These are phyloP conservation scores for Zeus faber DNA, from an alignment of 2,113 vertebrate species.

Conservation along the genomic window DNA sequence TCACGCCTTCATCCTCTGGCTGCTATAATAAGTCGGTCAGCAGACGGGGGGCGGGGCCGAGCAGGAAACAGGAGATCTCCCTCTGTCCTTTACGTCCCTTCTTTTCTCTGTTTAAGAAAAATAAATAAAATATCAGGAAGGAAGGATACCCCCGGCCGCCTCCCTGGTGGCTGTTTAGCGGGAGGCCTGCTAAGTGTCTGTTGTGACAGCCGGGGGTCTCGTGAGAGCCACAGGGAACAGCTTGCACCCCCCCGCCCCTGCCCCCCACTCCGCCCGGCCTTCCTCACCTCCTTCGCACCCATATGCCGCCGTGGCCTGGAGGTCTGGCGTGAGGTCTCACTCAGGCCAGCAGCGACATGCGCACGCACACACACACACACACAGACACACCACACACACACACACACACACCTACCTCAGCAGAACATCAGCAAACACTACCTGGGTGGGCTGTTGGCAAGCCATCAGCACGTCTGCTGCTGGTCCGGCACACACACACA, in stretches of 20 bases:
- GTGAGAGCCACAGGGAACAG: conserved; percentile 54
- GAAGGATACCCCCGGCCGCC: conserved; percentile 51
- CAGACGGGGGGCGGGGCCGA: conserved; percentile 32
- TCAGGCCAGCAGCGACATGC: conserved; percentile 42
- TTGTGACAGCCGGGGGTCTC: conserved; percentile 73
- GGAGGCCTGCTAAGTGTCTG: conserved; percentile 70
- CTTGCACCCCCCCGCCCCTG: conserved; percentile 23
- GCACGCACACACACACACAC: neutral
- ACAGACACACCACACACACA: neutral
- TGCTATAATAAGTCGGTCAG: conserved; percentile 65
- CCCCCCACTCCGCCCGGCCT: conserved; percentile 23
- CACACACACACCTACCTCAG: neutral
- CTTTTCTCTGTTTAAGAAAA: conserved; percentile 20
- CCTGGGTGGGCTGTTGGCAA: no score
- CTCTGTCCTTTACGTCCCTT: conserved; percentile 14
- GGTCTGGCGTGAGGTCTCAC: conserved; percentile 65
- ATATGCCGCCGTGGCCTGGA: conserved; percentile 50
- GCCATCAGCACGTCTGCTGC: no score
- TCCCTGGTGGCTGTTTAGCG: conserved; percentile 68
- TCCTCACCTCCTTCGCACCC: conserved; percentile 60
- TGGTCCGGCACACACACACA: neutral
- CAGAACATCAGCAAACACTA: no score
- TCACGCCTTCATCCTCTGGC: conserved; percentile 55
- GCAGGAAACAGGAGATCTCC: conserved; percentile 40
- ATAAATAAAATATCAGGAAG: conserved; percentile 38